Evolutionary conservation across 2,888 invertebrate genomes (phyloP).

Genomic region (Abrostola triplasia): DNA sequence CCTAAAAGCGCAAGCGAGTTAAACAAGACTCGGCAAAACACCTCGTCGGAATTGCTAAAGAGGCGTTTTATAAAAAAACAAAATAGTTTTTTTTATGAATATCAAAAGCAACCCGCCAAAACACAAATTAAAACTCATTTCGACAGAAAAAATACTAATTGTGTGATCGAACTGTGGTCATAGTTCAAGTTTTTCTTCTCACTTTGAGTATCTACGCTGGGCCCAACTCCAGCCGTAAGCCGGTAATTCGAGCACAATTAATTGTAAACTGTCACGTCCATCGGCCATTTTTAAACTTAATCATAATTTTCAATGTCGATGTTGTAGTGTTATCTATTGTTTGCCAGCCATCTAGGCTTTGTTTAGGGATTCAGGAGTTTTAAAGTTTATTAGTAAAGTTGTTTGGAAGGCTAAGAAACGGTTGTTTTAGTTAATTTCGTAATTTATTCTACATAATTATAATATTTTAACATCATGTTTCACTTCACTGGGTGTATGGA

Average conservation of each 20-base stretch:
- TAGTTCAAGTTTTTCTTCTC: background rate
- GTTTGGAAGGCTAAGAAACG: background rate
- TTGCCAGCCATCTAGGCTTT: conserved; percentile 16
- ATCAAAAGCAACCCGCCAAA: no score
- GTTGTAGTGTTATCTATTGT: conserved; percentile 21
- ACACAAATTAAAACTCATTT: no score
- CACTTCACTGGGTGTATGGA: no score
- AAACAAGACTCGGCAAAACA: no score
- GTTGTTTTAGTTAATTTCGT: no score
- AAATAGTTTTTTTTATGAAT: no score
- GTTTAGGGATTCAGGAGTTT: conserved; percentile 8
- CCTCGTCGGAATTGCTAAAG: no score
- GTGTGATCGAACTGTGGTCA: conserved; percentile 8
- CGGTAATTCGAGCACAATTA: conserved; percentile 40
- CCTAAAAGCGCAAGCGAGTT: no score
- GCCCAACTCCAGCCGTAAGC: conserved; percentile 22
- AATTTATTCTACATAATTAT: no score
- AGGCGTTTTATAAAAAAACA: no score
- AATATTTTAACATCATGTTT: no score
- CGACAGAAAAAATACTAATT: background rate
- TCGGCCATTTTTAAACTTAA: conserved; percentile 26
- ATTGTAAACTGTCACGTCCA: conserved; percentile 38
- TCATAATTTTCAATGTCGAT: conserved; percentile 16
- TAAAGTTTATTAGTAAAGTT: background rate
- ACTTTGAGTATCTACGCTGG: conserved; percentile 21